Evolutionary conservation across 2,113 vertebrate species (phyloP).

Genomic region (Sorex araneus): DNA sequence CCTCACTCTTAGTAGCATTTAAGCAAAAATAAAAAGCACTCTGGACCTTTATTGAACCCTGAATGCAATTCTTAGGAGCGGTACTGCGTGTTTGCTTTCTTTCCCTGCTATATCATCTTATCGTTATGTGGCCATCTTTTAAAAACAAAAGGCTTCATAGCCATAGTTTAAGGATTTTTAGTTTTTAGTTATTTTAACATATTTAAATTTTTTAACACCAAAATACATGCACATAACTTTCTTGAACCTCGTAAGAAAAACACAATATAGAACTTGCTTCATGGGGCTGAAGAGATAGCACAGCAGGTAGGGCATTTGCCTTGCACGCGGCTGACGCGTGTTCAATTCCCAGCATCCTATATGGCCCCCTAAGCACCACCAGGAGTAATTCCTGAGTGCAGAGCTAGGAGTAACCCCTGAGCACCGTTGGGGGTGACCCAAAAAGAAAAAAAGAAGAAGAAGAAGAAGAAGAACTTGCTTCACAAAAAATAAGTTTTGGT

Average conservation of each 20-base stretch:
- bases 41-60: neutral
- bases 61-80: neutral
- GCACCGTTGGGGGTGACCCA: too few species aligned
- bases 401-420: too few species aligned
- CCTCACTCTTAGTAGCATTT: neutral
- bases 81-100: rapidly evolving
- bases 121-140: neutral
- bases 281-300: too few species aligned
- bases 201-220: neutral
- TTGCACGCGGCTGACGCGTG: too few species aligned
- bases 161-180: neutral
- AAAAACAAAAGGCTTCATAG: neutral
- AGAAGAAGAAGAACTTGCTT: neutral
- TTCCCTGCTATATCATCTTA: neutral
- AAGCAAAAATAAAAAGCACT: neutral
- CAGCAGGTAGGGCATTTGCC: too few species aligned
- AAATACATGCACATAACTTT: neutral
- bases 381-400: too few species aligned
- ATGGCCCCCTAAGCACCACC: too few species aligned
- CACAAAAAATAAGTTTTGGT: neutral
- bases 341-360: too few species aligned
- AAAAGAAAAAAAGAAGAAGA: too few species aligned
- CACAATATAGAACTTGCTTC: neutral
- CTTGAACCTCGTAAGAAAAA: neutral
- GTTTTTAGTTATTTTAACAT: neutral